These are phyloP conservation scores for Macroglossus sobrinus DNA, from an alignment of 2,113 vertebrate species.

Conservation along the genomic window DNA sequence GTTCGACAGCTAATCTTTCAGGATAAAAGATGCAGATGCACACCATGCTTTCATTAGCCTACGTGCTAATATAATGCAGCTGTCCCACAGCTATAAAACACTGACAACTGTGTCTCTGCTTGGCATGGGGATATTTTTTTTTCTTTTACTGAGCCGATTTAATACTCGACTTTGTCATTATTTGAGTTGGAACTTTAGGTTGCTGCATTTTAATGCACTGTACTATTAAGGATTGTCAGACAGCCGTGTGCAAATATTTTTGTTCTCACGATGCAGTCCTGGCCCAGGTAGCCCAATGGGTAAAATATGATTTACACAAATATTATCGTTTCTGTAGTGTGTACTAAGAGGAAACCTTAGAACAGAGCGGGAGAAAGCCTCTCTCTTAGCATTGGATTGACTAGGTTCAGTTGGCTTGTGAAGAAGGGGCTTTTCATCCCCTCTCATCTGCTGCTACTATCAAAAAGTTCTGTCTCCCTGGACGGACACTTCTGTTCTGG, in stretches of 20 bases:
- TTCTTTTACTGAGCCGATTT: slow-evolving; percentile 50
- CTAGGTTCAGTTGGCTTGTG: slow-evolving; percentile 5
- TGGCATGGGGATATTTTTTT: slow-evolving; percentile 45
- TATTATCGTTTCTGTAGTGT: slow-evolving; percentile 74
- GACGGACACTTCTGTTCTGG: background rate
- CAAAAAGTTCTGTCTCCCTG: background rate
- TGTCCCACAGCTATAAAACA: slow-evolving; percentile 46
- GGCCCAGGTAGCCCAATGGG: slow-evolving; percentile 67
- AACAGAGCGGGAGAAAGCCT: background rate
- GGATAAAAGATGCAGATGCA: slow-evolving; percentile 41
- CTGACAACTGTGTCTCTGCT: slow-evolving; percentile 51
- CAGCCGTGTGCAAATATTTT: slow-evolving; percentile 72
- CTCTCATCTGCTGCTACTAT: background rate
- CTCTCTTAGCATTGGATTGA: background rate
- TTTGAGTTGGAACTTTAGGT: slow-evolving; percentile 74
- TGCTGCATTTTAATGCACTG: slow-evolving; percentile 63
- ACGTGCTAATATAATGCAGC: slow-evolving; percentile 56
- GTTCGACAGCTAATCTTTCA: slow-evolving; percentile 31
- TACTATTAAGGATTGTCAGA: slow-evolving; percentile 60
- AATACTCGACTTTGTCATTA: slow-evolving; percentile 60
- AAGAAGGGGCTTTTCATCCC: background rate
- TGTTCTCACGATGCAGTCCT: slow-evolving; percentile 73
- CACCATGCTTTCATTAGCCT: slow-evolving; percentile 53
- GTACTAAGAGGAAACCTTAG: slow-evolving; percentile 56
- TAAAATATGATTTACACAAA: slow-evolving; percentile 72